A percentile compares a stretch with the other conserved stretches of the same genome.
Evolutionary conservation across 2,797 vertebrate species (phyloP).

Genomic region (Channallabes apus): DNA sequence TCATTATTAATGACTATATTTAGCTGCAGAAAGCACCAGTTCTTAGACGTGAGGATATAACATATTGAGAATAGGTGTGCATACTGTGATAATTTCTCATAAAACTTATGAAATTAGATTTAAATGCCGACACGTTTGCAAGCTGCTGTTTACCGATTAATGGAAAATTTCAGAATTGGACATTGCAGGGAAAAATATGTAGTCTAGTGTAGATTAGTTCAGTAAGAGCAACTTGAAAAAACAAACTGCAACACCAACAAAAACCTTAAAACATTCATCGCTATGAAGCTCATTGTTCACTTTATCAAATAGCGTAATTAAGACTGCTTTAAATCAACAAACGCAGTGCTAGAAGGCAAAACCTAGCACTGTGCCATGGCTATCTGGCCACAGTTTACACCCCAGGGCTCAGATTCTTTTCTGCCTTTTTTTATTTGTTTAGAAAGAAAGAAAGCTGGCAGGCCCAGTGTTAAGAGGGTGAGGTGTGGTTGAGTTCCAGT

Average conservation of each 20-base stretch:
- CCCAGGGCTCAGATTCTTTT: conserved; percentile 13
- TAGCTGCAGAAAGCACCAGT: conserved; percentile 13
- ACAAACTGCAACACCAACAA: conserved; percentile 14
- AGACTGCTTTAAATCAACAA: background rate
- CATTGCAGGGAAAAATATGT: conserved; percentile 1
- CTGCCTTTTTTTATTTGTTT: conserved; percentile 22
- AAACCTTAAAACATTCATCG: conserved; percentile 34
- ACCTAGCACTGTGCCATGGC: background rate
- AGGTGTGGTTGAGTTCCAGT: conserved; percentile 48
- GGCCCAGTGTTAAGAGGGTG: conserved; percentile 31
- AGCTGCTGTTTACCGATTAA: conserved; percentile 62
- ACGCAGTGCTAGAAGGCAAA: background rate
- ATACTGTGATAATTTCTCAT: conserved; percentile 66
- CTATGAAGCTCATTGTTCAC: conserved; percentile 42
- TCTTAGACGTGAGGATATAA: conserved; percentile 38
- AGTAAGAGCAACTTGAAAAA: conserved; percentile 41
- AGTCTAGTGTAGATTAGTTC: background rate
- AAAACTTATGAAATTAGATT: conserved; percentile 70
- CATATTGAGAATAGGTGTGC: conserved; percentile 66
- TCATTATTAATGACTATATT: conserved; percentile 36
- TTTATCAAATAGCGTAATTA: conserved; percentile 10
- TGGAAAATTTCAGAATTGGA: conserved; percentile 60
- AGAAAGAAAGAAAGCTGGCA: conserved; percentile 25
- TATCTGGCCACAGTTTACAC: background rate
- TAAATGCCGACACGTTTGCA: conserved; percentile 66